A percentile compares a stretch with the other conserved stretches of the same genome.
These are phyloP conservation scores for Tanytarsus gracilentus DNA, from an alignment of 2,888 invertebrate species.

Conservation along the genomic window DNA sequence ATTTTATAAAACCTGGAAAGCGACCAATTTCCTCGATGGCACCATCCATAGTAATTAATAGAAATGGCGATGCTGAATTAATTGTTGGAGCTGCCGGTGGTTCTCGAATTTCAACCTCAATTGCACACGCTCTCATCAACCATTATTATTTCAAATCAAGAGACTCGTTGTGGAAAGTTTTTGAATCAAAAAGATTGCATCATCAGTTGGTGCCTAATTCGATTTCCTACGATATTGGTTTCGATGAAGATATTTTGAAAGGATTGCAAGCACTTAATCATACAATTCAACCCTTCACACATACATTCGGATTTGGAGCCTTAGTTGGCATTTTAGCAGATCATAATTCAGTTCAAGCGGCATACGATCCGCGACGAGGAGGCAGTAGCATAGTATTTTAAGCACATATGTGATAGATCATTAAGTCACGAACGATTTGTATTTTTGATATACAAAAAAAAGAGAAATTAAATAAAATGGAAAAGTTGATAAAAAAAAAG, in stretches of 20 bases:
- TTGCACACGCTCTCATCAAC: constrained; percentile 50
- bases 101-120: constrained; percentile 68
- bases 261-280: constrained; percentile 48
- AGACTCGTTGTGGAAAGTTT: constrained; percentile 51
- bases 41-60: constrained; percentile 61
- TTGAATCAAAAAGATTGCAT: constrained; percentile 67
- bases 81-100: constrained; percentile 76
- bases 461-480: too few species aligned
- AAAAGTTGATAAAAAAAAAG: too few species aligned
- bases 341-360: neutral
- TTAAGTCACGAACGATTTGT: neutral
- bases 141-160: constrained; percentile 54
- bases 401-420: too few species aligned
- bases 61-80: constrained; percentile 49
- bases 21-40: constrained; percentile 77
- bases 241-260: constrained; percentile 41
- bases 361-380: constrained; percentile 17
- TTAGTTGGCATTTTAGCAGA: constrained; percentile 49
- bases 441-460: too few species aligned
- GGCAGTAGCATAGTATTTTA: constrained; percentile 1
- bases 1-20: constrained; percentile 68
- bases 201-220: constrained; percentile 78
- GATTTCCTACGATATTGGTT: constrained; percentile 56
- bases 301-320: constrained; percentile 55
- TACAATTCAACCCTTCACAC: constrained; percentile 42